phyloP scores from a whole-genome alignment of 2,888 invertebrate species.

The Noctua janthe region DNA sequence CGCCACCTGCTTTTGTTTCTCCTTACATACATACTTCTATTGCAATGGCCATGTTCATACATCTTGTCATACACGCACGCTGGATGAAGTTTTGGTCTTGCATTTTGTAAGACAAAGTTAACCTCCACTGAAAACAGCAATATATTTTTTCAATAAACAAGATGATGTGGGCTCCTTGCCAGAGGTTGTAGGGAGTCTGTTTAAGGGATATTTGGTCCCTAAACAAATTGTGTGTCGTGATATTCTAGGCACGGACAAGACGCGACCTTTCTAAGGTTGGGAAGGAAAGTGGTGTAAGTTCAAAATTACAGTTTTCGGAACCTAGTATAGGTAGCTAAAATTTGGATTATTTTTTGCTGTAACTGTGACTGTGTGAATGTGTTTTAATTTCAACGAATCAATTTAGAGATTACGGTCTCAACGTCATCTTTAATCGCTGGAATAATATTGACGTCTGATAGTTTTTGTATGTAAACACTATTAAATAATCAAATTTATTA shows the following conservation, averaged over 20 bases:
- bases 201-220: constrained; percentile 70
- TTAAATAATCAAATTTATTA: not conserved
- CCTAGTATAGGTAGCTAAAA: not conserved
- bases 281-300: constrained; percentile 57
- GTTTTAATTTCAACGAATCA: not conserved
- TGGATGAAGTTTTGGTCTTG: not conserved
- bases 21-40: too few relatives aligned
- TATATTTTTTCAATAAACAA: constrained; percentile 61
- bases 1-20: too few relatives aligned
- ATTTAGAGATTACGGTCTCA: not conserved
- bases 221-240: constrained; percentile 75
- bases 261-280: constrained; percentile 67
- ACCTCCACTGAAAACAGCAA: constrained; percentile 12
- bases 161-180: constrained; percentile 49
- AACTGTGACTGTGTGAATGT: not conserved
- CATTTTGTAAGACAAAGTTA: not conserved
- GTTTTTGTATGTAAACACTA: not conserved
- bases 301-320: constrained; percentile 1
- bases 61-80: not conserved
- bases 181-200: constrained; percentile 52
- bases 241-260: constrained; percentile 78
- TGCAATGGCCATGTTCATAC: not conserved
- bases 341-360: not conserved
- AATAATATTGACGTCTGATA: not conserved
- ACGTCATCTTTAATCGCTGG: not conserved